Evolutionary conservation across 2,888 invertebrate species (phyloP).

Genomic region (Lasioglossum figueresi): DNA sequence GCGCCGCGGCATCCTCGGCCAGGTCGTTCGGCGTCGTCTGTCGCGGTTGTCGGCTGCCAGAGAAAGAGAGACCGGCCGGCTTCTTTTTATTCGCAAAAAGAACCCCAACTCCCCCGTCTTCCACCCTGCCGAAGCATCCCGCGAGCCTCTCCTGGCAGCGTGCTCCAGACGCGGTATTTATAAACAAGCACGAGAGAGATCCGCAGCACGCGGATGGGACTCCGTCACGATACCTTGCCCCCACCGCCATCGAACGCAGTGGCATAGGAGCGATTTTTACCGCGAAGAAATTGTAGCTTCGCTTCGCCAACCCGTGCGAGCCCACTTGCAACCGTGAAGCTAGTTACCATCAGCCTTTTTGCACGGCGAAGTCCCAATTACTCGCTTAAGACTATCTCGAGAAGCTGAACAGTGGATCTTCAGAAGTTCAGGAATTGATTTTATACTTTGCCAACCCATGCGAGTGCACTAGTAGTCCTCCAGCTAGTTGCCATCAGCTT

Average conservation of each 20-base stretch:
- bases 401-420: no score
- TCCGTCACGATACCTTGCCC: neutral
- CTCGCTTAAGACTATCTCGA: neutral
- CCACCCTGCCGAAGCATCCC: conserved; percentile 34
- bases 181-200: conserved; percentile 54
- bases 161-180: conserved; percentile 66
- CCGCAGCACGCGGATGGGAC: conserved; percentile 33
- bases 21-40: conserved; percentile 49
- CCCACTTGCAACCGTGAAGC: neutral
- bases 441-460: no score
- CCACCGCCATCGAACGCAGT: neutral
- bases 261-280: neutral
- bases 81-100: conserved; percentile 56
- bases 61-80: conserved; percentile 15
- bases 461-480: no score
- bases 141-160: conserved; percentile 34
- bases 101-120: conserved; percentile 24
- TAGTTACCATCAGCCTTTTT: neutral
- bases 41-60: conserved; percentile 47
- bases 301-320: neutral
- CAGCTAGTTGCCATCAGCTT: no score
- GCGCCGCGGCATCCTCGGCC: conserved; percentile 62
- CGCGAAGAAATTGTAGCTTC: neutral
- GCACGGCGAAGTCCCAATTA: no score
- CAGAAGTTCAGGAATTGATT: no score